Conservation (phyloP, 2,888 invertebrate species). For the Lathronympha strigana region DNA sequence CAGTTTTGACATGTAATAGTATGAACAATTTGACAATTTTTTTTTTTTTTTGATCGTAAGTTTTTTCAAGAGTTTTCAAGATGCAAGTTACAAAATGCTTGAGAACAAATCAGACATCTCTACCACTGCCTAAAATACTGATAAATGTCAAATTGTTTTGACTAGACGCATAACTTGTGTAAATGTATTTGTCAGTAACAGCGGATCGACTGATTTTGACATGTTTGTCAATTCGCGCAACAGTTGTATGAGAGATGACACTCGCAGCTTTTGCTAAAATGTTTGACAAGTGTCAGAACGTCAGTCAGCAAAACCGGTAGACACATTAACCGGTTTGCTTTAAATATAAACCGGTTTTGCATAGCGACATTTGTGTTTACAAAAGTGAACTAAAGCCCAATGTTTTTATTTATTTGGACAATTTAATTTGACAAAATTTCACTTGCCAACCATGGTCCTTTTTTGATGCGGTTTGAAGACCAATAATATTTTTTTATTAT, state of each 20-base stretch:
- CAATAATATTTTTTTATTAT: conserved; percentile 5
- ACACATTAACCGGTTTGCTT: not conserved
- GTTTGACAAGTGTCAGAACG: conserved; percentile 16
- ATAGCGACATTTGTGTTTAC: conserved; percentile 30
- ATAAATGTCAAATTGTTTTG: conserved; percentile 28
- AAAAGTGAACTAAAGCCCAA: conserved; percentile 2
- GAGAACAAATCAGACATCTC: not conserved
- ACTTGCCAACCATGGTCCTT: conserved; percentile 38
- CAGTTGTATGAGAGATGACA: conserved; percentile 28
- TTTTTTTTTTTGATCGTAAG: not conserved
- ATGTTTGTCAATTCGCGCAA: conserved; percentile 21
- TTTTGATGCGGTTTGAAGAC: conserved; percentile 34
- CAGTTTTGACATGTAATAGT: conserved; percentile 22
- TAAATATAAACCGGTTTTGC: conserved; percentile 8
- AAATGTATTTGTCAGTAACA: conserved; percentile 21
- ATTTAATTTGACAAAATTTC: conserved; percentile 38
- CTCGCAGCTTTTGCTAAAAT: conserved; percentile 28
- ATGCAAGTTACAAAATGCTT: conserved; percentile 11
- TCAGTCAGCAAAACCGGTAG: not conserved
- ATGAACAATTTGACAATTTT: conserved; percentile 24
- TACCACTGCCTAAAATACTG: conserved; percentile 34
- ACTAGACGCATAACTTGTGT: conserved; percentile 18
- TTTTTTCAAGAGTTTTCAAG: too few relatives aligned
- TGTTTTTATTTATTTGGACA: conserved; percentile 34
- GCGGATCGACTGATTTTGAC: not conserved